phyloP scores from a whole-genome alignment of 2,797 vertebrate genomes.

The Danio albolineatus region DNA sequence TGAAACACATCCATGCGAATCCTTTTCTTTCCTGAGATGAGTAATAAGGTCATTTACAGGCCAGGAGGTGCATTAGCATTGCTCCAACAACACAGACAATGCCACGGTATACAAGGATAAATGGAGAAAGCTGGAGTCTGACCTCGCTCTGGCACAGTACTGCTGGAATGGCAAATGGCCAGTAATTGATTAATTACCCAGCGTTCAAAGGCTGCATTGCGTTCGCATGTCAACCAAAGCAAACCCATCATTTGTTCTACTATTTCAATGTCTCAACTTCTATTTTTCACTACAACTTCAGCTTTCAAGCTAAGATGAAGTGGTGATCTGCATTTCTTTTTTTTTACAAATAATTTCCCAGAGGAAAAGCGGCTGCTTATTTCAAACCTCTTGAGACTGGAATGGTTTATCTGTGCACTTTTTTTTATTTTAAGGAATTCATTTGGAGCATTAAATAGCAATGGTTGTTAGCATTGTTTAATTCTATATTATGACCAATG shows the following conservation, averaged over 20 bases:
- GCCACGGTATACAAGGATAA: constrained; percentile 50
- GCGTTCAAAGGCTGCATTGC: constrained; percentile 42
- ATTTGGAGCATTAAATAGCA: not conserved
- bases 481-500: not conserved
- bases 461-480: not conserved
- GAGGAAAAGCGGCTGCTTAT: not conserved
- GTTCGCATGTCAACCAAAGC: constrained; percentile 57
- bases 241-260: constrained; percentile 44
- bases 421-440: not conserved
- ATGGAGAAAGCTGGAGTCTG: constrained; percentile 54
- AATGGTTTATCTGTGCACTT: not conserved
- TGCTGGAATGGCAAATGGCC: constrained; percentile 54
- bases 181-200: constrained; percentile 62
- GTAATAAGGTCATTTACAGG: constrained; percentile 60
- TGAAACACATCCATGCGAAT: constrained; percentile 52
- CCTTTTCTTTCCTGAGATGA: constrained; percentile 42
- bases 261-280: constrained; percentile 24
- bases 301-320: not conserved
- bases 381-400: not conserved
- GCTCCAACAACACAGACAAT: constrained; percentile 60
- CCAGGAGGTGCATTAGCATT: constrained; percentile 56
- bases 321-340: constrained; percentile 13
- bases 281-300: constrained; percentile 54
- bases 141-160: constrained; percentile 55
- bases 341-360: constrained; percentile 4